Percentiles rank a stretch among this genome's conserved stretches.
These are phyloP conservation scores for Elephas maximus DNA, from an alignment of 2,113 vertebrate species.

Conservation along the genomic window DNA sequence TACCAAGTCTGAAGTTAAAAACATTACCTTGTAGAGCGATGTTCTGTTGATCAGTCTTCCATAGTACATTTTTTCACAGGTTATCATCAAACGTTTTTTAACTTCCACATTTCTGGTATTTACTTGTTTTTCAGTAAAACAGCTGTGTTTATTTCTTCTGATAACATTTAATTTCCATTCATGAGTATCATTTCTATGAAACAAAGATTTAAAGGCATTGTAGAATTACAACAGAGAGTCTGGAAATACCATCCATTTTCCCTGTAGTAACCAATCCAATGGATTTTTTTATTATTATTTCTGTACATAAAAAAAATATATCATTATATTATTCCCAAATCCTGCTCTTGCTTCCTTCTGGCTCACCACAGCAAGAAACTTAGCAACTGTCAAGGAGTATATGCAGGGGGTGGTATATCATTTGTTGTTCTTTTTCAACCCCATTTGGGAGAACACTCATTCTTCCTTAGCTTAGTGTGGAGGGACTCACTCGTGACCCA, in stretches of 20 bases:
- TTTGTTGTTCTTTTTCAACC: background rate
- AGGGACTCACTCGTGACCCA: background rate
- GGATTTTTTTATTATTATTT: background rate
- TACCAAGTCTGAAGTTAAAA: background rate
- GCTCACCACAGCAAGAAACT: background rate
- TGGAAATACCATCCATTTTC: background rate
- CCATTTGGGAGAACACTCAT: background rate
- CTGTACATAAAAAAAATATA: background rate
- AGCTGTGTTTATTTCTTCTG: conserved; percentile 83
- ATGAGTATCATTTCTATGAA: conserved; percentile 76
- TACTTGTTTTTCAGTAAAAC: conserved; percentile 85
- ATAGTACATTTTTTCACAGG: conserved; percentile 75
- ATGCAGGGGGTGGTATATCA: background rate
- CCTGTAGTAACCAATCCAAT: background rate
- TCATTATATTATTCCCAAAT: background rate
- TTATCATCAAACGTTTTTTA: conserved; percentile 70
- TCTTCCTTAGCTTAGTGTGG: background rate
- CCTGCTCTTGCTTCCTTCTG: background rate
- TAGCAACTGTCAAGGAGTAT: background rate
- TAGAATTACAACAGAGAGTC: background rate
- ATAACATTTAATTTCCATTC: conserved; percentile 84
- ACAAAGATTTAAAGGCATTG: conserved; percentile 67
- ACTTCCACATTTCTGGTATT: conserved; percentile 71
- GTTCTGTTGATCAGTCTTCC: conserved; percentile 58
- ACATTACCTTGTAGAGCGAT: conserved; percentile 88